Evolutionary conservation across 2,797 vertebrate species (phyloP), one percentile per base, ranked within the genome.

Genomic region (Atherinosoma microstoma): DNA sequence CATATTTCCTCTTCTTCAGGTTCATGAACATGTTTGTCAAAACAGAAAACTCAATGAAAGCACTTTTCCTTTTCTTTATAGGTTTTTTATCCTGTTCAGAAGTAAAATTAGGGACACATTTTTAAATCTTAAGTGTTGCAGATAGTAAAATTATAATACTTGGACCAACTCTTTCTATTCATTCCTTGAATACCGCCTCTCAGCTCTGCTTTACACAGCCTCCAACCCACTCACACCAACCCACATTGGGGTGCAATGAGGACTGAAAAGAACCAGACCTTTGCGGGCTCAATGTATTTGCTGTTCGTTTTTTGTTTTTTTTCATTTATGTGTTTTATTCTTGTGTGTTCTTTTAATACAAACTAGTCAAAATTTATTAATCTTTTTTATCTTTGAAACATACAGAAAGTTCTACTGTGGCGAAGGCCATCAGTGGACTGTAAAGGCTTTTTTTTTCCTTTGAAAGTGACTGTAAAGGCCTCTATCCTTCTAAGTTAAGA

Each of bases 161-260:
- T 58, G 61, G 58, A 65, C 45, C 45, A 65, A 34, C 47, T 80
- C 66, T 67, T 64, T 68, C 68, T 68, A 58, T 70, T 76, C 47
- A 57, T 16, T 56, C 22, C 45, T 67, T 76, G 47, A 64, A 80
- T 51, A 57, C 42, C 64, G 82, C 70, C 29, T 76, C 63, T 72
- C 9, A 2, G 58, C 67, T 79, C 63, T 69, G 27, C 72, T 75
- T 68, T 66, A 54, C 67, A 71, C 54, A 58, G 49, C 77, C 77
- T 86, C 67, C 73, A 73, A 74, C 76, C 76, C 78, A 73, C 83
- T 80, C 81, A 87, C 79, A 80, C 65, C 67, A 62, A 27, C 9
- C 2, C 60, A 51, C 51, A 64, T 67, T 56, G 22, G 45, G 35
- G 58, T 79, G 53, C 67, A 83, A 69, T 84, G 68, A 76, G 64